Evolutionary conservation across 2,797 vertebrate species (phyloP).

Genomic region (Xiphophorus birchmanni): DNA sequence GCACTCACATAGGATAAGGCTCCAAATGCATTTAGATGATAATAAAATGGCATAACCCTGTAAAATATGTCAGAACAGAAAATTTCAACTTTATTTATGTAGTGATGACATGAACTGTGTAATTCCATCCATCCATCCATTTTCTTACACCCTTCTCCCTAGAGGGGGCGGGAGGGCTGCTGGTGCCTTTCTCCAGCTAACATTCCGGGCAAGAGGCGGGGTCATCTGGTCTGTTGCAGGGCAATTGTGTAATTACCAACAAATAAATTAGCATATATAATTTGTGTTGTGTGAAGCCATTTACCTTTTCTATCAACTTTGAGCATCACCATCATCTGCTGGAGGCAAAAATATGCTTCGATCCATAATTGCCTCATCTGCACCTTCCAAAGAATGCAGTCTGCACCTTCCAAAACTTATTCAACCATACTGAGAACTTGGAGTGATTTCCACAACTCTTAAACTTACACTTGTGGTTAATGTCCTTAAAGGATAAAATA

Average conservation of each 20-base stretch:
- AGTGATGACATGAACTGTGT: neutral
- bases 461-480: constrained; percentile 55
- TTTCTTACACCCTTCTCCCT: too few relatives aligned
- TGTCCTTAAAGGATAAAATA: constrained; percentile 58
- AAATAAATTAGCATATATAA: constrained; percentile 51
- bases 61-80: constrained; percentile 5
- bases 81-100: constrained; percentile 11
- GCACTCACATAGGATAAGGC: constrained; percentile 43
- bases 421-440: constrained; percentile 63
- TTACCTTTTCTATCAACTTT: constrained; percentile 57
- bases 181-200: too few relatives aligned
- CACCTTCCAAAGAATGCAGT: constrained; percentile 58
- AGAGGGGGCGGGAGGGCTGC: too few relatives aligned
- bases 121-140: constrained; percentile 2
- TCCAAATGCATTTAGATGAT: constrained; percentile 13
- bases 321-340: constrained; percentile 45
- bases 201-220: too few relatives aligned
- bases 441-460: constrained; percentile 37
- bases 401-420: constrained; percentile 61
- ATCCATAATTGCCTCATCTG: constrained; percentile 55
- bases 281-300: constrained; percentile 29
- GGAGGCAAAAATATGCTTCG: constrained; percentile 52
- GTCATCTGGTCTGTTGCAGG: too few relatives aligned
- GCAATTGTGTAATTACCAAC: constrained; percentile 34
- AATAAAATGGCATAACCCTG: neutral